These are phyloP conservation scores for Bradypodion pumilum DNA, from an alignment of 2,797 vertebrate genomes.

Conservation along the genomic window DNA sequence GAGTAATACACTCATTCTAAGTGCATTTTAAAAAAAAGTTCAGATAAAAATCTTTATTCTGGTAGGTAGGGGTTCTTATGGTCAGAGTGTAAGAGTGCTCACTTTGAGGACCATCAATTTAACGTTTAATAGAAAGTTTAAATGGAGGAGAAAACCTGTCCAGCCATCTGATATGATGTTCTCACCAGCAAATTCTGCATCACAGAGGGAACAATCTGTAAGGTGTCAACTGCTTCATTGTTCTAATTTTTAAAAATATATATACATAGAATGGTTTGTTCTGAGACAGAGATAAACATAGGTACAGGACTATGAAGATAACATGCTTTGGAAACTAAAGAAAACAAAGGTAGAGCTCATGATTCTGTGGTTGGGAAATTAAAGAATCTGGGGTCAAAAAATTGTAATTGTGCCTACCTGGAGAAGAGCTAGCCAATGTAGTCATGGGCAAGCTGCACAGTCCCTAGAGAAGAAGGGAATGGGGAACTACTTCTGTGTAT, in stretches of 20 bases:
- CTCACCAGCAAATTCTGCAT: background rate
- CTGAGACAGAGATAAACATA: background rate
- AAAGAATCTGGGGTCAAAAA: no score
- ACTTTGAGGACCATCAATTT: background rate
- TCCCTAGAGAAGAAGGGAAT: no score
- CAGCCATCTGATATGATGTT: background rate
- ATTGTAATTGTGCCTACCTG: no score
- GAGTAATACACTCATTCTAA: no score
- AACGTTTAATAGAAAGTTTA: background rate
- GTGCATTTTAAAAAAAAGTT: background rate
- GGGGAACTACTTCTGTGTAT: no score
- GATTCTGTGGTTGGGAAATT: no score
- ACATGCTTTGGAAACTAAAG: background rate
- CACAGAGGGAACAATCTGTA: conserved; percentile 10
- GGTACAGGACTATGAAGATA: background rate
- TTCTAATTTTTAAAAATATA: background rate
- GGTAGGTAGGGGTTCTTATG: background rate
- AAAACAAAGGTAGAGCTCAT: no score
- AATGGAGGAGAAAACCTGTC: background rate
- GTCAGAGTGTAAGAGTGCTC: background rate
- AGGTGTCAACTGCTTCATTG: background rate
- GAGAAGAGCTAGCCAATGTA: no score
- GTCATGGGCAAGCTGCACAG: no score
- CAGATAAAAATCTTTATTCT: background rate
- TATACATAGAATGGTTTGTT: background rate